A percentile compares a stretch with the other conserved stretches of the same genome.
These are phyloP conservation scores for Acipenser transmontanus DNA, from an alignment of 2,797 vertebrate species.

Conservation along the genomic window DNA sequence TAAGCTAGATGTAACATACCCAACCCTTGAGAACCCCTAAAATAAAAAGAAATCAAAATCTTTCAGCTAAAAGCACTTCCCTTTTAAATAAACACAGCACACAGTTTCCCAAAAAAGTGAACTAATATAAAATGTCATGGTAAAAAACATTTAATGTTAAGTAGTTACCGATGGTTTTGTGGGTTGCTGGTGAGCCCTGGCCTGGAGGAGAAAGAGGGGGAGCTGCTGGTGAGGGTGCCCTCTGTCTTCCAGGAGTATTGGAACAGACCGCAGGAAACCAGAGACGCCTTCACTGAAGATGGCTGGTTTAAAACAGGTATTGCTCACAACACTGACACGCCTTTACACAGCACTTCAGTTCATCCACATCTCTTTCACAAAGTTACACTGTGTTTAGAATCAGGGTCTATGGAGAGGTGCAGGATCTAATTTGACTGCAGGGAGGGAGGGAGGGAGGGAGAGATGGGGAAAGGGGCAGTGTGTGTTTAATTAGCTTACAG, in stretches of 20 bases:
- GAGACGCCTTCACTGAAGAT: conserved; percentile 66
- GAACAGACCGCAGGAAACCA: conserved; percentile 76
- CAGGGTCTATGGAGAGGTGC: conserved; percentile 35
- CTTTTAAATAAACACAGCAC: too few species aligned
- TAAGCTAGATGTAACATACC: conserved; percentile 32
- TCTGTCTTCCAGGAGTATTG: conserved; percentile 87
- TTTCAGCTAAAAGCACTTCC: too few species aligned
- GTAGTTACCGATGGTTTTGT: background rate
- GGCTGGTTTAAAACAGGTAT: conserved; percentile 93
- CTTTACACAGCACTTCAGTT: too few species aligned
- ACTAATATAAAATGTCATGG: too few species aligned
- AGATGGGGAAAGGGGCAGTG: conserved; percentile 48
- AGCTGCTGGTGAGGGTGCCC: conserved; percentile 77
- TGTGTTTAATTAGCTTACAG: conserved; percentile 88
- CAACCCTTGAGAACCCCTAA: too few species aligned
- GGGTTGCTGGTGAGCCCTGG: conserved; percentile 66
- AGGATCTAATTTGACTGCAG: conserved; percentile 2
- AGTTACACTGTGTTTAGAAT: conserved; percentile 8
- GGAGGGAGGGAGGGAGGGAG: conserved; percentile 12
- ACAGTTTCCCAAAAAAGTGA: too few species aligned
- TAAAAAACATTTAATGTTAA: too few species aligned
- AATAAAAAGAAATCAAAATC: too few species aligned
- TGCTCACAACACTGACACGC: background rate
- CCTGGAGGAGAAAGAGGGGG: conserved; percentile 77
- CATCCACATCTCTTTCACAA: too few species aligned